A percentile compares a stretch with the other conserved stretches of the same genome.
phyloP scores from a whole-genome alignment of 1,140 invertebrate species.

The Camponotus floridanus region DNA sequence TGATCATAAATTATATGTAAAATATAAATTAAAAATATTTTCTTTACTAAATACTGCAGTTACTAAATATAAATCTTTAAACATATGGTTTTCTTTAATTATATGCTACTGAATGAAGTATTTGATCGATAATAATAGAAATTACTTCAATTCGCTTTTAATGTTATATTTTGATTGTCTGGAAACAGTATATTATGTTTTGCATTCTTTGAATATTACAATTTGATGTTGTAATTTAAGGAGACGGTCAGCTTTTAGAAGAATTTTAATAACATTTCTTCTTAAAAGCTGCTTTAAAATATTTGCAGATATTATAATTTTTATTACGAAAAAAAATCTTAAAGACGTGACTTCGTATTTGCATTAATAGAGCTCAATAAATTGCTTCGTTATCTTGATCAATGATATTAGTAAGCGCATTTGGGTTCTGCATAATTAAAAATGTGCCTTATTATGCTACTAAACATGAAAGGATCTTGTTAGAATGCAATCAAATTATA shows the following conservation, averaged over 20 bases:
- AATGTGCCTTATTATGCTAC: neutral
- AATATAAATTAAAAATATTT: slow-evolving; percentile 17
- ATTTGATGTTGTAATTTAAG: slow-evolving; percentile 23
- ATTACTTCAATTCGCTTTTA: slow-evolving; percentile 37
- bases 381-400: slow-evolving; percentile 13
- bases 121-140: slow-evolving; percentile 4
- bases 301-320: neutral
- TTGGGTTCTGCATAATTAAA: neutral
- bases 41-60: slow-evolving; percentile 19
- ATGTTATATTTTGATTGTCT: slow-evolving; percentile 42
- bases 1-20: neutral
- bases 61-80: slow-evolving; percentile 4
- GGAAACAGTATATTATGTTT: slow-evolving; percentile 40
- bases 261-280: slow-evolving; percentile 32
- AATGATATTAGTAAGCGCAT: neutral
- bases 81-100: slow-evolving; percentile 19
- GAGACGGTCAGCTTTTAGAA: slow-evolving; percentile 25
- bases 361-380: neutral
- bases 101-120: slow-evolving; percentile 26
- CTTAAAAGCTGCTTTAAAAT: slow-evolving; percentile 32
- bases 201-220: slow-evolving; percentile 3
- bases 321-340: neutral
- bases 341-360: neutral
- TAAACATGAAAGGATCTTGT: neutral
- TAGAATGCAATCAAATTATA: slow-evolving; percentile 20